These are phyloP conservation scores for Hylyphantes graminicola DNA, from an alignment of 1,140 invertebrate genomes.

Conservation along the genomic window DNA sequence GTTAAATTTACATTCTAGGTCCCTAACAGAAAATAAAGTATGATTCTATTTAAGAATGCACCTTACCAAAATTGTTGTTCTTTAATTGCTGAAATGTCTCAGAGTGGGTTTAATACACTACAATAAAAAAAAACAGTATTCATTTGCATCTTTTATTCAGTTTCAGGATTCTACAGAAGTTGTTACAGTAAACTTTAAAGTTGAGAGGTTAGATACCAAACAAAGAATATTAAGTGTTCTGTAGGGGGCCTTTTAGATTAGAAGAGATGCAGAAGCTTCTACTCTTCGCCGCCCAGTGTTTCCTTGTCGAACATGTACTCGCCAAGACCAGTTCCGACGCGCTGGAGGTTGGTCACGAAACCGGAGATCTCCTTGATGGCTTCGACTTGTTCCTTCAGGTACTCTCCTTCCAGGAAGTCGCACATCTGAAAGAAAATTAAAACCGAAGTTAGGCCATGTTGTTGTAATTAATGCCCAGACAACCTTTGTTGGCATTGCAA, in stretches of 20 bases:
- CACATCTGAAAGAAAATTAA: slow-evolving; percentile 66
- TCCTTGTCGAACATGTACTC: slow-evolving; percentile 76
- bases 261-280: not conserved
- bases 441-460: not conserved
- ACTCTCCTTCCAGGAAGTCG: slow-evolving; percentile 74
- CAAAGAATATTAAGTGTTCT: not conserved
- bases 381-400: slow-evolving; percentile 74
- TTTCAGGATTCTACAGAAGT: slow-evolving; percentile 18
- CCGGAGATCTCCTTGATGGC: slow-evolving; percentile 74
- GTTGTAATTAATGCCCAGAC: not conserved
- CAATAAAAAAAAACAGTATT: not conserved
- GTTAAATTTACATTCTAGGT: too few species aligned
- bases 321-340: slow-evolving; percentile 74
- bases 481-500: too few species aligned
- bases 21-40: too few species aligned
- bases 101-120: not conserved
- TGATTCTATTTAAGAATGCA: too few species aligned
- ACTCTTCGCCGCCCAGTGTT: slow-evolving; percentile 58
- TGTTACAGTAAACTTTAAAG: not conserved
- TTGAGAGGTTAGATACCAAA: not conserved
- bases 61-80: too few species aligned
- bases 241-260: not conserved
- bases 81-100: too few species aligned
- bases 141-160: not conserved
- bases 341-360: slow-evolving; percentile 73